Evolutionary conservation across 2,797 vertebrate species (phyloP), one percentile per base, ranked within the genome.

Genomic region (Amphiprion clarkii): DNA sequence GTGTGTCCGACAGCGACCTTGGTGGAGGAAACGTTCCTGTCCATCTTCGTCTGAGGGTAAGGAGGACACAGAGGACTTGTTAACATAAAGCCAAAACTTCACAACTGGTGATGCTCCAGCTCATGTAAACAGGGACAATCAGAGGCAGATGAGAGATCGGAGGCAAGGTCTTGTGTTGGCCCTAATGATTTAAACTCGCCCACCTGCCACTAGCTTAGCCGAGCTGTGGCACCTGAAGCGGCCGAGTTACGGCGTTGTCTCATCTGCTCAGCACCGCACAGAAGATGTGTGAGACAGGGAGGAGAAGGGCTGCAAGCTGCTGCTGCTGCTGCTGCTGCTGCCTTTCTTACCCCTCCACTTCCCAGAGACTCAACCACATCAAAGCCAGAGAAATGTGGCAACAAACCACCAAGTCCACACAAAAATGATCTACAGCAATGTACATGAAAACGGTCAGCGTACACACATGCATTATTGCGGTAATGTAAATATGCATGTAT

Each of bases 1-100:
- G 87, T 95, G 94, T 21, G 94, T 84, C 86, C 94, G 91, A 83
- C 95, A 96, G 83, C 92, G 95, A 77, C 93, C 94, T 87, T 95
- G 95, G 84, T 95, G 83, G 44, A 96, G 92, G 86, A 95, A 96
- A 61, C 92, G 94, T 63, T 96, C 95, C 74, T 86, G 88, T 76
- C 95, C 95, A 58, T 95, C 93, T 90, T 95, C 91, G 90, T 95
- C 95, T 96, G 83, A 60, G 82, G 79, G 78, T 36, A 60, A 78
- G 42, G 61, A 78, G n/a, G 51, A 87, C 58, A 63, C 48, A 59
- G 60, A 75, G 53, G 64, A 82, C 48, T 53, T 70, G 74, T 85
- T 81, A 87, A 67, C 8, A 74, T 56, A 66, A 65, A 74, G 2
- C 16, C 17, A 42, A 27, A 55, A 67, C 70, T 52, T 79, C 59